phyloP scores from a whole-genome alignment of 30 jellyfish, hydroid and myxozoan genomes.

The Aurelia aurita complex sp. Pacific region DNA sequence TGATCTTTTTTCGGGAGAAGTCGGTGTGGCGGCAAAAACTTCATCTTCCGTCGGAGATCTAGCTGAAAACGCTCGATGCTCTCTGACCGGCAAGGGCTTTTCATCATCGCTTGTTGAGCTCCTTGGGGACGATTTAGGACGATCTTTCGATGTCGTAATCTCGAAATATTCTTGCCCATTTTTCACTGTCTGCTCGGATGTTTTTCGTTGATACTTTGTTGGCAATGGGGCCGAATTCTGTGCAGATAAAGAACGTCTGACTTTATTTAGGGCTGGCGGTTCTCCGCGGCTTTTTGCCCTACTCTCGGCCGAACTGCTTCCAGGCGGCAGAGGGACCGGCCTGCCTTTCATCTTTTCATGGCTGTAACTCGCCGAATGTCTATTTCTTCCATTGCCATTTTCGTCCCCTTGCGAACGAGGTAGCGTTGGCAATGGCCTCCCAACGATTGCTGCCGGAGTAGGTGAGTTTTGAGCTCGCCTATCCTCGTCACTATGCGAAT shows the following conservation, averaged over 20 bases:
- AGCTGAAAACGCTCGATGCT: conserved; percentile 16
- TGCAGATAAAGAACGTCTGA: neutral
- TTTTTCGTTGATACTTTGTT: neutral
- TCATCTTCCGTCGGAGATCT: conserved; percentile 14
- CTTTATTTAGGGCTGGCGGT: neutral
- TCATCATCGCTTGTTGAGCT: neutral
- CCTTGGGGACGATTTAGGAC: neutral
- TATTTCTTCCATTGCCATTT: neutral
- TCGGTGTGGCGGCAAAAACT: conserved; percentile 5
- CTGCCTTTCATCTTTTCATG: conserved; percentile 1
- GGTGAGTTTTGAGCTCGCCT: neutral
- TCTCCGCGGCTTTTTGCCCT: neutral
- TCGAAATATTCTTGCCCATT: neutral
- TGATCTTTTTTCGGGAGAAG: conserved; percentile 23
- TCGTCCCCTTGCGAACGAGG: neutral
- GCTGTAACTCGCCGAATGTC: neutral
- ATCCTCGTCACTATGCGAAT: conserved; percentile 19
- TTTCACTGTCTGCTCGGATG: neutral
- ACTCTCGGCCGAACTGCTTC: neutral
- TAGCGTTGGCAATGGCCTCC: neutral
- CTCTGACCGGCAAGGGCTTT: neutral
- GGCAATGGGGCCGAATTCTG: neutral
- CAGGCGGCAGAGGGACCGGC: neutral
- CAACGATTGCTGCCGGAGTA: neutral
- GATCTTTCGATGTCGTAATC: neutral